Percentiles rank a stretch among this genome's conserved stretches.
phyloP scores from a whole-genome alignment of 2,797 vertebrate species.

The Salmo trutta region DNA sequence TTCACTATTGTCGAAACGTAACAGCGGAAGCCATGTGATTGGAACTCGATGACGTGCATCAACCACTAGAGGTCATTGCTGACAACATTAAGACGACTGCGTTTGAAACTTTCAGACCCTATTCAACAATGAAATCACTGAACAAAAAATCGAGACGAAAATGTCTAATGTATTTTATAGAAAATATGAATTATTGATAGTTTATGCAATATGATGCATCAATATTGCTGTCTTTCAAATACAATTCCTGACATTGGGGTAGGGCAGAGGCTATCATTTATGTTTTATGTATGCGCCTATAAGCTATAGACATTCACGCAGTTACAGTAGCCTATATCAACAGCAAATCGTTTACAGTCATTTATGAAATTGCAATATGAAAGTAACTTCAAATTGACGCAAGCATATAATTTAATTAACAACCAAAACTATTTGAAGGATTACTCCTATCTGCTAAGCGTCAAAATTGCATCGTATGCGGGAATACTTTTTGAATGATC shows the following conservation, averaged over 20 bases:
- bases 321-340: conserved; percentile 15
- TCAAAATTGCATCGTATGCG: conserved; percentile 16
- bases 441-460: neutral
- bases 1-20: neutral
- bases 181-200: conserved; percentile 18
- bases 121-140: conserved; percentile 56
- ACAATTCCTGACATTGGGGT: neutral
- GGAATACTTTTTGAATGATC: conserved; percentile 29
- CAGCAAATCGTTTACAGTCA: conserved; percentile 21
- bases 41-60: neutral
- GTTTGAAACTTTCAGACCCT: conserved; percentile 81
- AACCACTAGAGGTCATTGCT: conserved; percentile 77
- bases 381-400: conserved; percentile 29
- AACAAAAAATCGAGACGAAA: conserved; percentile 37
- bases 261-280: conserved; percentile 16
- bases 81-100: conserved; percentile 70
- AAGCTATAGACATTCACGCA: conserved; percentile 28
- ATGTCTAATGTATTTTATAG: conserved; percentile 28
- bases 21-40: conserved; percentile 9
- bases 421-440: neutral
- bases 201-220: neutral
- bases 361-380: conserved; percentile 17
- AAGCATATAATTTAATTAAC: neutral
- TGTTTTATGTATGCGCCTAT: conserved; percentile 25
- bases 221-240: conserved; percentile 7